These are phyloP conservation scores for Myotis myotis DNA, from an alignment of 2,797 vertebrate species.

Conservation along the genomic window DNA sequence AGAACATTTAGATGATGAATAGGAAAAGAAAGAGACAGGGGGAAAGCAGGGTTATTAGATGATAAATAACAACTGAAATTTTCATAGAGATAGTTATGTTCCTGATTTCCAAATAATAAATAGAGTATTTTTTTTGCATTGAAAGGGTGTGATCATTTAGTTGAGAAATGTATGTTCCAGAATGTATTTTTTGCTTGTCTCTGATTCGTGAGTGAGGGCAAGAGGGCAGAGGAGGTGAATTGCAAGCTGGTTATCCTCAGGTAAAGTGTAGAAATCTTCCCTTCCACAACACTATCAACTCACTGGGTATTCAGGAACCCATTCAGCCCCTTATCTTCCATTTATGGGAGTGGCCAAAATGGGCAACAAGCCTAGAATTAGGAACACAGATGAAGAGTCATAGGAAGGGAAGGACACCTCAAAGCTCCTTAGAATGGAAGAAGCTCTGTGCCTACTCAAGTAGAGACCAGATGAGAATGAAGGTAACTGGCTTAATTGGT, in stretches of 20 bases:
- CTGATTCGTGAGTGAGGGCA: not conserved
- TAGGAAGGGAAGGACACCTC: not conserved
- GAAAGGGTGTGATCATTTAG: not conserved
- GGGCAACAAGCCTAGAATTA: not conserved
- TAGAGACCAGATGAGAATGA: not conserved
- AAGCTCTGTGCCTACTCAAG: not conserved
- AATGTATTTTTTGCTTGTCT: slow-evolving; percentile 23
- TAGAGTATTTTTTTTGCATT: not conserved
- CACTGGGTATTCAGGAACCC: not conserved
- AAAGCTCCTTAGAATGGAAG: not conserved
- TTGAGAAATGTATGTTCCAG: not conserved
- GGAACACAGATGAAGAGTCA: not conserved
- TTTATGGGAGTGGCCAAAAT: not conserved
- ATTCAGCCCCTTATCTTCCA: not conserved
- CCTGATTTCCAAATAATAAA: not conserved
- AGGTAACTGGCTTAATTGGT: not conserved
- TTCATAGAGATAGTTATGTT: slow-evolving; percentile 6
- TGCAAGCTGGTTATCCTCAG: not conserved
- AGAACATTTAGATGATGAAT: slow-evolving; percentile 11
- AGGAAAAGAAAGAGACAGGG: not conserved
- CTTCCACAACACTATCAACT: not conserved
- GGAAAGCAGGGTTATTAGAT: not conserved
- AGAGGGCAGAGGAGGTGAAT: not conserved
- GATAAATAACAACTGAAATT: slow-evolving; percentile 29
- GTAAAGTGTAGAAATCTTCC: not conserved